Evolutionary conservation across 2,797 vertebrate species (phyloP), one percentile per base, ranked within the genome.

Genomic region (Gymnothorax reevesii): DNA sequence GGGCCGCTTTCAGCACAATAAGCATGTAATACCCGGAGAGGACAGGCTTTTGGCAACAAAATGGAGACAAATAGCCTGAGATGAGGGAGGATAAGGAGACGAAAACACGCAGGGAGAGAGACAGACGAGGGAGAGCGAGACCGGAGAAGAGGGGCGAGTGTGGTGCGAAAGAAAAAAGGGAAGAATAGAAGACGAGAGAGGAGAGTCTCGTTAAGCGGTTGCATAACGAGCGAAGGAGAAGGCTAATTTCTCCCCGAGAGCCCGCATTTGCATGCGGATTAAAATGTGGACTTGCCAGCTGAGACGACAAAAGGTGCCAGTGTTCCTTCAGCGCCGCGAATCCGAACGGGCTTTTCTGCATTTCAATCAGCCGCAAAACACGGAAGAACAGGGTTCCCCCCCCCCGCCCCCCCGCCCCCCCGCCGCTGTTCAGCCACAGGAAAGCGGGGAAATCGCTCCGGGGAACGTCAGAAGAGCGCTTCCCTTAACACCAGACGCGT

Each of bases 201-300:
- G 69, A 73, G 42, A 77, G 42, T 17, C 73, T 77, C 49, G 2
- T 17, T 77, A 17, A 77, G 3, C 10, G 73, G 13, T 77, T 77
- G 52, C 73, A 75, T 33, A 75, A 77, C 73, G 52, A 2, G 13
- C 33, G 33, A 77, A 17, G 2, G 9, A 42, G 27, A 33, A 27
- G 10, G 9, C 71, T 2, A 52, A 17, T 17, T 13, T 52, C 33
- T 9, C 42, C 13, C 12, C 10, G 20, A 49, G 20, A 77, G 73
- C 27, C 42, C 42, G 20, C 49, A 77, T 77, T 77, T 77, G 73
- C 73, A 77, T 77, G 73, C 49, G 42, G 73, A 77, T 77, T 77
- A 77, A 42, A 52, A 77, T 20, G 73, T 49, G 42, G 73, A 49
- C 73, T 77, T 7, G 42, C 27, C 8, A 17, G 42, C 52, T 52